Percentiles rank a stretch among this genome's conserved stretches.
These are phyloP conservation scores for Calcarius ornatus DNA, from an alignment of 2,113 vertebrate genomes.

Conservation along the genomic window DNA sequence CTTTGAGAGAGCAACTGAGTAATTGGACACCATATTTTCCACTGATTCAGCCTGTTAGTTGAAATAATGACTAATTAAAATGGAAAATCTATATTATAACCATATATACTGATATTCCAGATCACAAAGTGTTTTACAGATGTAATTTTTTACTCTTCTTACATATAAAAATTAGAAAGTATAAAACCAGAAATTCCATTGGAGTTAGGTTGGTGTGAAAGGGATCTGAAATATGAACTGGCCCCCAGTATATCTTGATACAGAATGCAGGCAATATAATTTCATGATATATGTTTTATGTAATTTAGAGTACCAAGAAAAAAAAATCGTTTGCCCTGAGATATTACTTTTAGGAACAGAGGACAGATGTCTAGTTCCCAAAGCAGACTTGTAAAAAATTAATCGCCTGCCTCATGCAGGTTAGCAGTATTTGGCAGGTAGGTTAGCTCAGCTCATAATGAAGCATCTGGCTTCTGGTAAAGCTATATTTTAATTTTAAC, in stretches of 20 bases:
- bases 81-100: constrained; percentile 6
- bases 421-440: constrained; percentile 37
- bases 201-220: neutral
- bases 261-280: neutral
- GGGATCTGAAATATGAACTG: neutral
- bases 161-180: neutral
- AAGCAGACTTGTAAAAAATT: constrained; percentile 56
- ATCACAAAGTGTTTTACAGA: neutral
- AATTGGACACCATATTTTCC: constrained; percentile 33
- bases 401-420: constrained; percentile 39
- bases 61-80: constrained; percentile 49
- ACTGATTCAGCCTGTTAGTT: constrained; percentile 20
- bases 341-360: constrained; percentile 27
- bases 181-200: neutral
- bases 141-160: neutral
- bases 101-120: neutral
- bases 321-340: neutral
- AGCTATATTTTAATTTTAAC: constrained; percentile 3
- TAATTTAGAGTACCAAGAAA: neutral
- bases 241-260: neutral
- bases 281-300: neutral
- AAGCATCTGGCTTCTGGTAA: constrained; percentile 46
- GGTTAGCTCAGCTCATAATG: constrained; percentile 31
- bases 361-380: constrained; percentile 21
- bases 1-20: neutral